These are phyloP conservation scores for Pycnomerus fuliginosus DNA, from an alignment of 2,888 invertebrate species.

Conservation along the genomic window DNA sequence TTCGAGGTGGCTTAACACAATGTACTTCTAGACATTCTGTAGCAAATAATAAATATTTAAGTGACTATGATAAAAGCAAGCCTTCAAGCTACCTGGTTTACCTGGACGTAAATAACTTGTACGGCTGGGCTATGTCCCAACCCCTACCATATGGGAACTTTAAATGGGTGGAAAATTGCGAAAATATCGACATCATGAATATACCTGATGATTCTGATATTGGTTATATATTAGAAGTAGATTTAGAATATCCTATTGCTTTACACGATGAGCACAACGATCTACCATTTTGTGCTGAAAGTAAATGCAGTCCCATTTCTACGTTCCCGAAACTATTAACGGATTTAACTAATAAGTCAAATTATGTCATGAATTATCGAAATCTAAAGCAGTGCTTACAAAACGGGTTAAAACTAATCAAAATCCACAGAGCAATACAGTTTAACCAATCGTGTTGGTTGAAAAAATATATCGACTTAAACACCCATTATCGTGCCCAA, in stretches of 20 bases:
- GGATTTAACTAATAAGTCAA: slow-evolving; percentile 10
- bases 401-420: slow-evolving; percentile 13
- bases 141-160: slow-evolving; percentile 24
- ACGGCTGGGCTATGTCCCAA: slow-evolving; percentile 22
- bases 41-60: slow-evolving; percentile 1
- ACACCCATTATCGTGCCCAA: slow-evolving; percentile 14
- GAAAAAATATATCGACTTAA: slow-evolving; percentile 22
- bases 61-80: not conserved
- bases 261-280: slow-evolving; percentile 37
- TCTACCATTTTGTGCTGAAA: slow-evolving; percentile 16
- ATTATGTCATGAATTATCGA: slow-evolving; percentile 22
- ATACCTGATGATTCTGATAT: slow-evolving; percentile 21
- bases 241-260: slow-evolving; percentile 43
- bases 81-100: slow-evolving; percentile 20
- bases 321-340: slow-evolving; percentile 11
- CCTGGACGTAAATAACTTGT: slow-evolving; percentile 30
- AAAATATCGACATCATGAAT: slow-evolving; percentile 12
- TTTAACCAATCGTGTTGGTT: slow-evolving; percentile 22
- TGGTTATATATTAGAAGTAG: slow-evolving; percentile 46
- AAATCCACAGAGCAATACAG: slow-evolving; percentile 13
- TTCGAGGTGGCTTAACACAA: slow-evolving; percentile 17
- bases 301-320: slow-evolving; percentile 3
- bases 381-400: slow-evolving; percentile 19
- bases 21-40: not conserved
- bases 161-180: slow-evolving; percentile 28